These are phyloP conservation scores for Thumatha senex DNA, from an alignment of 2,888 invertebrate species.

Conservation along the genomic window DNA sequence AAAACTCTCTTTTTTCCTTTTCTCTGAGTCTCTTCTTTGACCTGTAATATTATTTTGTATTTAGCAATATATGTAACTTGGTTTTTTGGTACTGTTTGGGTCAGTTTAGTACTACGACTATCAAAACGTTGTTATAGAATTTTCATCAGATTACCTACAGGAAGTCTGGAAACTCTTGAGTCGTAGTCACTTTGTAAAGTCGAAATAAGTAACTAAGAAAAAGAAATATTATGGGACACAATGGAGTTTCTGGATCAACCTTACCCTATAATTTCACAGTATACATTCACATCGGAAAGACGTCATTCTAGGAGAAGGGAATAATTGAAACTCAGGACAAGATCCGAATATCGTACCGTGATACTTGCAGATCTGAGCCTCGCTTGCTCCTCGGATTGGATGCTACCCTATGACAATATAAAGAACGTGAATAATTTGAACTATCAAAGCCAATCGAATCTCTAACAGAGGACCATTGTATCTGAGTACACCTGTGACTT, in stretches of 20 bases:
- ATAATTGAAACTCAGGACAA: neutral
- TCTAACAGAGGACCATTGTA: neutral
- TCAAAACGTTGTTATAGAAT: neutral
- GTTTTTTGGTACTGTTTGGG: neutral
- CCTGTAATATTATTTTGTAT: slow-evolving; percentile 45
- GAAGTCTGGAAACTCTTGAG: neutral
- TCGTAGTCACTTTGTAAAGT: neutral
- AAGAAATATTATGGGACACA: too few relatives aligned
- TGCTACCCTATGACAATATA: slow-evolving; percentile 12
- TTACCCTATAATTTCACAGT: slow-evolving; percentile 4
- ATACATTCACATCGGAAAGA: neutral
- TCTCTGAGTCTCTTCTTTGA: slow-evolving; percentile 77
- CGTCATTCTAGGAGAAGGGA: slow-evolving; percentile 5
- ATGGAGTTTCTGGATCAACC: neutral
- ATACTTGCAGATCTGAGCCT: slow-evolving; percentile 10
- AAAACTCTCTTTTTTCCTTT: slow-evolving; percentile 82
- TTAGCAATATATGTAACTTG: too few relatives aligned
- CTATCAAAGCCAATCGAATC: neutral
- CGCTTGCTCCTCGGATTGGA: slow-evolving; percentile 6
- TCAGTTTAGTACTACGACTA: neutral
- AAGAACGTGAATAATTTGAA: slow-evolving; percentile 3
- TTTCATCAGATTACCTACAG: too few relatives aligned
- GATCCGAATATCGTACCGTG: slow-evolving; percentile 12
- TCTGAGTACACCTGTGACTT: neutral
- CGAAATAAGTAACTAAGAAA: too few relatives aligned